phyloP scores from a whole-genome alignment of 2,888 invertebrate genomes.

The Keiferia lycopersicella region DNA sequence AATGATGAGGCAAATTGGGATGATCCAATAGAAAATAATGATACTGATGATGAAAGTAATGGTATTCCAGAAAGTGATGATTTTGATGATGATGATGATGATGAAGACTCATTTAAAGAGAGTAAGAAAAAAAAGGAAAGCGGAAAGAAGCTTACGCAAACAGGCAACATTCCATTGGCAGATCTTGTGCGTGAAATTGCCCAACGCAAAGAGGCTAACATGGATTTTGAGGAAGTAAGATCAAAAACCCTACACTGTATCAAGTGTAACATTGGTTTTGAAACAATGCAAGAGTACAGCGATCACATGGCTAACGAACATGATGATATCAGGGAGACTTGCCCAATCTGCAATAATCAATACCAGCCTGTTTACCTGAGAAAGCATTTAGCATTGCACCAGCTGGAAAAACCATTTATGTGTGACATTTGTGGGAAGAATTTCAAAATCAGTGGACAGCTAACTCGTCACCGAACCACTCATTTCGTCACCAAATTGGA shows the following conservation, averaged over 20 bases:
- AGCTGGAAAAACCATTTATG: constrained; percentile 48
- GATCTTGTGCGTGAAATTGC: constrained; percentile 32
- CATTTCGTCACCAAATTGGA: constrained; percentile 48
- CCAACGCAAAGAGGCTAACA: constrained; percentile 35
- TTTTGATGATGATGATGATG: neutral
- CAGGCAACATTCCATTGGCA: neutral
- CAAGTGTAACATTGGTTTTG: constrained; percentile 58
- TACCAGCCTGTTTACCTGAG: constrained; percentile 59
- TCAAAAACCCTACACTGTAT: constrained; percentile 43
- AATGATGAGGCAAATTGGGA: neutral
- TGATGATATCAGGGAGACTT: constrained; percentile 55
- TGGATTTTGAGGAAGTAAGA: constrained; percentile 15
- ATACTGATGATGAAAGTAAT: neutral
- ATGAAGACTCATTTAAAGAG: constrained; percentile 29
- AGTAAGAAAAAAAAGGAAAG: constrained; percentile 21
- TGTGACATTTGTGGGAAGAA: constrained; percentile 73
- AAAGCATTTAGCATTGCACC: constrained; percentile 58
- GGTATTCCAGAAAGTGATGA: neutral
- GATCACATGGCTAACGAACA: constrained; percentile 63
- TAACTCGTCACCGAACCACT: constrained; percentile 61
- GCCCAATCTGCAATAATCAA: constrained; percentile 61
- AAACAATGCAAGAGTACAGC: constrained; percentile 53
- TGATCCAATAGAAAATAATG: neutral
- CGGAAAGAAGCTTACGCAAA: neutral
- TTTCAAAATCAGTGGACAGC: constrained; percentile 55